These are phyloP conservation scores for Heliconius erato DNA, from an alignment of 2,888 invertebrate genomes.

Conservation along the genomic window DNA sequence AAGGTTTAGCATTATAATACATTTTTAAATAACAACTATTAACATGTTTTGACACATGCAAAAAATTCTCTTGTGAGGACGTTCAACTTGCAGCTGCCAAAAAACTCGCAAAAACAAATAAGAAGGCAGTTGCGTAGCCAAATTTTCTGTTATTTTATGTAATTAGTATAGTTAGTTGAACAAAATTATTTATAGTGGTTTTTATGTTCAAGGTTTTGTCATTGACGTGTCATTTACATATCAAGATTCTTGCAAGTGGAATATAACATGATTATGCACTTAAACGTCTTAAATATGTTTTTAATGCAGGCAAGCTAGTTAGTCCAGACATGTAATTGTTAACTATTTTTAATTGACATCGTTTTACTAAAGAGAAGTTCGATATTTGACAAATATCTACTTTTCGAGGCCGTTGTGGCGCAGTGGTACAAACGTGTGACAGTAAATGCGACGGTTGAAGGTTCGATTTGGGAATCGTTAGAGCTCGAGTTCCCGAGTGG, in stretches of 20 bases:
- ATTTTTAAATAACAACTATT: too few relatives aligned
- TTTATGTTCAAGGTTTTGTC: constrained; percentile 1
- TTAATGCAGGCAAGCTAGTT: not conserved
- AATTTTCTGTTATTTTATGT: constrained; percentile 1
- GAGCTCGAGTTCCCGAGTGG: too few relatives aligned
- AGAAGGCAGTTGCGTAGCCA: not conserved
- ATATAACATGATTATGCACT: not conserved
- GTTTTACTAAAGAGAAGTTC: too few relatives aligned
- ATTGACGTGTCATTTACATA: not conserved
- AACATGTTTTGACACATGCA: too few relatives aligned
- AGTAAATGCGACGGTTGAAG: too few relatives aligned
- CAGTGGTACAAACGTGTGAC: too few relatives aligned
- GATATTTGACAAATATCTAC: too few relatives aligned
- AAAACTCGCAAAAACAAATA: not conserved
- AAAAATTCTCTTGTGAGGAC: too few relatives aligned
- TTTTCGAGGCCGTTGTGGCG: too few relatives aligned
- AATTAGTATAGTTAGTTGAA: not conserved
- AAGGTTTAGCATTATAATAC: too few relatives aligned
- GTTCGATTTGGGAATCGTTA: too few relatives aligned
- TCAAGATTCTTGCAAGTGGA: not conserved
- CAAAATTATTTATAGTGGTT: not conserved
- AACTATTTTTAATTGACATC: not conserved
- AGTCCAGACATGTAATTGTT: not conserved
- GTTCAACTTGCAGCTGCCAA: not conserved
- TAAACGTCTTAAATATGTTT: too few relatives aligned